phyloP scores from a whole-genome alignment of 2,797 vertebrate genomes.

The Epinephelus coioides region DNA sequence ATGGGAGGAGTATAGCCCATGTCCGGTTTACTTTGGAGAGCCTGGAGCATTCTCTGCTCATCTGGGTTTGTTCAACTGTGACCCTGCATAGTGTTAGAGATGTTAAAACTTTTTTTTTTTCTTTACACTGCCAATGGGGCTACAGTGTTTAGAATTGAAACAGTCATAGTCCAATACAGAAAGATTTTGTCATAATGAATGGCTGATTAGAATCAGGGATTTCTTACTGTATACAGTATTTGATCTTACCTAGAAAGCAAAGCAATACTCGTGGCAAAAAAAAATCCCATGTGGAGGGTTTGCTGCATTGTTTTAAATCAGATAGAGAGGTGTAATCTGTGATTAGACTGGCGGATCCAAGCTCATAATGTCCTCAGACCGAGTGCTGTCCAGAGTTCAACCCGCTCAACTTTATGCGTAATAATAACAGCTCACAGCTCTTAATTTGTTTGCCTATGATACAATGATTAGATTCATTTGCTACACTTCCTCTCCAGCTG shows the following conservation, averaged over 20 bases:
- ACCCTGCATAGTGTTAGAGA: constrained; percentile 76
- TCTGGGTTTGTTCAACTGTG: constrained; percentile 81
- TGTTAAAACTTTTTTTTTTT: constrained; percentile 61
- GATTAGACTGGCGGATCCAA: constrained; percentile 39
- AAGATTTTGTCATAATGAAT: constrained; percentile 55
- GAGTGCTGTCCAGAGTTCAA: constrained; percentile 44
- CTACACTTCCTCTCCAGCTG: constrained; percentile 47
- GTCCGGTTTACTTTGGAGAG: constrained; percentile 80
- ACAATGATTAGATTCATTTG: constrained; percentile 52
- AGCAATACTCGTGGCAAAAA: not conserved
- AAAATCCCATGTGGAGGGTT: constrained; percentile 24
- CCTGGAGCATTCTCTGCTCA: constrained; percentile 74
- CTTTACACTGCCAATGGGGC: constrained; percentile 41
- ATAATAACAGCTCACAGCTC: constrained; percentile 51
- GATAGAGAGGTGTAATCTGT: constrained; percentile 45
- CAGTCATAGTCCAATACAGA: constrained; percentile 46
- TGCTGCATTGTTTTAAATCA: constrained; percentile 48
- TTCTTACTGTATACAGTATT: constrained; percentile 30
- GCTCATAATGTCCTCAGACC: constrained; percentile 19
- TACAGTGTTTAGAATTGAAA: constrained; percentile 50
- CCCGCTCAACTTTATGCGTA: constrained; percentile 30
- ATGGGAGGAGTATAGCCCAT: constrained; percentile 54
- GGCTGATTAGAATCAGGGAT: constrained; percentile 58
- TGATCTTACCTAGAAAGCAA: constrained; percentile 40
- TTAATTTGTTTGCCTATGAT: constrained; percentile 41